Base-by-base conservation (phyloP, 2,888 invertebrate species). In the Aphelenchoides bicaudatus region DNA sequence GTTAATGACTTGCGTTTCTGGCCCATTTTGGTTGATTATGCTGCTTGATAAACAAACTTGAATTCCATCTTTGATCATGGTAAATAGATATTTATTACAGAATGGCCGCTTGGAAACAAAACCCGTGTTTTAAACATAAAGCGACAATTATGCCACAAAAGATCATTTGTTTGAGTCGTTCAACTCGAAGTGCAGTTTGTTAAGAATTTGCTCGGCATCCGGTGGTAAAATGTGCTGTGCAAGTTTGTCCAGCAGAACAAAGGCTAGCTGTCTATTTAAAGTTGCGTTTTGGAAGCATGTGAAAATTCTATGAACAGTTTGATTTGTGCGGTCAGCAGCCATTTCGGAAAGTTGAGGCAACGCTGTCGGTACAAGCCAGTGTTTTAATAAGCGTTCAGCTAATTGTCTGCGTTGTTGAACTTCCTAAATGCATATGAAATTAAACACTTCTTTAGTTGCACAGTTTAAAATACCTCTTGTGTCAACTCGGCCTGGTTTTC, bases 381-480 rank as follows among this genome's bases (percentile, higher is more conserved):
- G 43, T 21, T 43, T 43, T 10, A 37, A 56, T 59, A 23, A 50
- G 50, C 16, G 19, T 63, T 27, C 63, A 58, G 37, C 39, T 43
- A 29, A 50, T 54, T 3, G 65, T 59, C 10, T 39, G 53, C 25
- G 31, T 28, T 28, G 8, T 43, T n/a, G 16, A 43, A 43, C 43
- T 8, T 43, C 8, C 10, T n/a, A n/a, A n/a, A n/a, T n/a, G n/a
- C n/a, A n/a, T n/a, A n/a, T n/a, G n/a, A n/a, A n/a, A n/a, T n/a
- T n/a, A n/a, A n/a, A n/a, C n/a, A n/a, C n/a, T n/a, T n/a, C n/a
- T n/a, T n/a, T n/a, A n/a, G n/a, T n/a, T n/a, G n/a, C n/a, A n/a
- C n/a, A n/a, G n/a, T n/a, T n/a, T n/a, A n/a, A n/a, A n/a, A n/a
- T n/a, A n/a, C n/a, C n/a, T 19, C 43, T 19, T 19, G 16, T 6